Base-by-base conservation (phyloP, 2,113 vertebrate genomes). In the Anguilla rostrata region DNA sequence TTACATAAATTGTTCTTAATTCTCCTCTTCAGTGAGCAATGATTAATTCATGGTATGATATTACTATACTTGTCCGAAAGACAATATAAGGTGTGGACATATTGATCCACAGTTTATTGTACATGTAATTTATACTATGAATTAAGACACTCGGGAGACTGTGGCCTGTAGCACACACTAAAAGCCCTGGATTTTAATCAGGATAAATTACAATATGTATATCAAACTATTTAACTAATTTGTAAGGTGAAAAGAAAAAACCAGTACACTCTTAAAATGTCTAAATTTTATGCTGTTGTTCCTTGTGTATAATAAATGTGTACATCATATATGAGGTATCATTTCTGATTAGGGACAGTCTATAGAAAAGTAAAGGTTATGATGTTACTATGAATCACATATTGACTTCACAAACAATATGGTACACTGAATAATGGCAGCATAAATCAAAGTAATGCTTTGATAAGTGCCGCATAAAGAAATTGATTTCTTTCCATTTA, bases 51-150 rank as follows among this genome's bases (percentile, higher is more conserved):
- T 40, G 29, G 78, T 20, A 40, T 80, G 39, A 41, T 29, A 41
- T 80, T 80, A 40, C 34, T 40, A 9, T 40, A 79, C n/a, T 79
- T 60, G 56, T 60, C 56, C n/a, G 22, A 39, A 80, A 15, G 78
- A 39, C 39, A 16, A 1, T 12, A 78, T 1, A 78, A 14, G n/a
- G 75, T 80, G 34, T 16, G 39, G 14, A 15, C 34, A 18, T 80
- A 80, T 63, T 79, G 71, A 85, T 85, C 40, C 43, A 46, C 40
- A 82, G 43, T 82, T 43, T 49, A 49, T 49, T 56, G 49, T 85
- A 80, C 43, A 85, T 49, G 75, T 26, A 1, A 85, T 79, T 80
- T 56, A 53, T 56, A 56, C 7, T 14, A 46, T 43, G 5, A 57
- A 6, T 79, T n/a, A 85, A 22, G 75, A 43, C 75, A 56, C 34